Evolutionary conservation across 2,888 invertebrate genomes (phyloP).

Genomic region (Lasioglossum villosulum): DNA sequence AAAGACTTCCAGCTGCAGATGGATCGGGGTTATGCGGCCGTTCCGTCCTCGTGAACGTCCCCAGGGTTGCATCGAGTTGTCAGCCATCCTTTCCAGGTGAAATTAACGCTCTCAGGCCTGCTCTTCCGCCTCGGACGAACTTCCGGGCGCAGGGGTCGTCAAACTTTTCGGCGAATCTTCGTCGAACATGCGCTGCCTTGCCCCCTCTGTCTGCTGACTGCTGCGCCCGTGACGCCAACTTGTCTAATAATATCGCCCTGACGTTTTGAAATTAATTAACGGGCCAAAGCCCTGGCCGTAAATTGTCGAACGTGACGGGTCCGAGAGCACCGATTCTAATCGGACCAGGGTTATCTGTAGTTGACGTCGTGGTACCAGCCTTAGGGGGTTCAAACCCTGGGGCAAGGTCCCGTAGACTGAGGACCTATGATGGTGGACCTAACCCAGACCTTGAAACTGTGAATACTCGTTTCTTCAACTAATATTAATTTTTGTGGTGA

Average conservation of each 20-base stretch:
- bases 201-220: neutral
- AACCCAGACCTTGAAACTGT: constrained; percentile 67
- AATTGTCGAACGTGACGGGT: constrained; percentile 16
- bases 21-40: constrained; percentile 58
- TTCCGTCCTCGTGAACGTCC: constrained; percentile 53
- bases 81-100: constrained; percentile 49
- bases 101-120: constrained; percentile 63
- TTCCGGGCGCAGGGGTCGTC: constrained; percentile 32
- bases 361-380: neutral
- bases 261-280: constrained; percentile 45
- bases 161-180: constrained; percentile 57
- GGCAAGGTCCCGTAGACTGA: neutral
- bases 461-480: constrained; percentile 25
- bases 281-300: neutral
- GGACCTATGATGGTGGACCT: too few relatives aligned
- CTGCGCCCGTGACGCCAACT: neutral
- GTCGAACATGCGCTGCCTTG: constrained; percentile 5
- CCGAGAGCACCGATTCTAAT: constrained; percentile 3
- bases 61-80: constrained; percentile 56
- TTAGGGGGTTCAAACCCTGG: neutral
- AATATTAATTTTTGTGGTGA: too few relatives aligned
- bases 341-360: constrained; percentile 1
- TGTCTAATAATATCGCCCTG: constrained; percentile 26
- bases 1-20: constrained; percentile 38
- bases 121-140: constrained; percentile 29